phyloP scores from a whole-genome alignment of 2,888 invertebrate species.

The Sinotaia quadrata region DNA sequence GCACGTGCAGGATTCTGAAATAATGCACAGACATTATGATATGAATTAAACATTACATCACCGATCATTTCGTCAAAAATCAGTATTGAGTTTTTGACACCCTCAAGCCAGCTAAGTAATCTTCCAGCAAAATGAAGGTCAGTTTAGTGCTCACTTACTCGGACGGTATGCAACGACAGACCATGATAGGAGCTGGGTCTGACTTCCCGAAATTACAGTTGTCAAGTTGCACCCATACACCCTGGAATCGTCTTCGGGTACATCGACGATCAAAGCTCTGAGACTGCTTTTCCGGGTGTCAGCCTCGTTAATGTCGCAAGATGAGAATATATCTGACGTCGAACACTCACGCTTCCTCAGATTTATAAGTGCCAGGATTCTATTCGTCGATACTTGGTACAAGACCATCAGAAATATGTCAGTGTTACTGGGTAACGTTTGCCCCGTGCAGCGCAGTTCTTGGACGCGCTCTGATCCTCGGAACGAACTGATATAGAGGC shows the following conservation, averaged over 20 bases:
- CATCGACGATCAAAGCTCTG: not conserved
- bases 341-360: not conserved
- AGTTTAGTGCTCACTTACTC: too few species aligned
- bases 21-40: too few species aligned
- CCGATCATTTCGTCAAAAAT: too few species aligned
- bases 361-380: not conserved
- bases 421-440: not conserved
- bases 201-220: not conserved
- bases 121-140: too few species aligned
- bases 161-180: not conserved
- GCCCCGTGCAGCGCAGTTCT: not conserved
- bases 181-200: not conserved
- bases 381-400: not conserved
- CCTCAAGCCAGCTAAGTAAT: too few species aligned
- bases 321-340: not conserved
- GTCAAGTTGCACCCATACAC: slow-evolving; percentile 9
- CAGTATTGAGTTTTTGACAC: too few species aligned
- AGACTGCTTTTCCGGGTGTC: not conserved
- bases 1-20: too few species aligned
- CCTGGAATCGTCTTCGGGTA: slow-evolving; percentile 16
- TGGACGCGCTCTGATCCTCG: not conserved
- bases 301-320: not conserved
- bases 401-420: slow-evolving; percentile 2
- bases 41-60: too few species aligned
- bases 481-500: not conserved